Evolutionary conservation across 2,113 vertebrate species (phyloP).

Genomic region (Cyphomyrus plagiostoma): DNA sequence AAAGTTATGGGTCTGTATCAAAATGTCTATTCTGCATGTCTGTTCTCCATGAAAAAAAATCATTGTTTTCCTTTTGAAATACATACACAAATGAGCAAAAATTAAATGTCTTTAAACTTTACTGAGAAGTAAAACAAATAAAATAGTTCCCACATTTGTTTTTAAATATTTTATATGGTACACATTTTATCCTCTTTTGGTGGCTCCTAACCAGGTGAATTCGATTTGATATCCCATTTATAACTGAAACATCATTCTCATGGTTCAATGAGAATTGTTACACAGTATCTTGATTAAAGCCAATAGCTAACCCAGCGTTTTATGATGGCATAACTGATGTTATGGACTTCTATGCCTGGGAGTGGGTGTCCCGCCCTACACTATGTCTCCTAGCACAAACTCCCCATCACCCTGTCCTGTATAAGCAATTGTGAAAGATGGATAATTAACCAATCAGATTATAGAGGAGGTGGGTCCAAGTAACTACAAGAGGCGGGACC

Average conservation of each 20-base stretch:
- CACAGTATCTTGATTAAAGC: not conserved
- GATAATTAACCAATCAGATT: not conserved
- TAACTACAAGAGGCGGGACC: no score
- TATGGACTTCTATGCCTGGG: not conserved
- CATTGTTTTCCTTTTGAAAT: not conserved
- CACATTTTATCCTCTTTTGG: not conserved
- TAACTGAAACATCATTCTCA: not conserved
- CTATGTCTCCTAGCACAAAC: not conserved
- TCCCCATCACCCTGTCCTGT: not conserved
- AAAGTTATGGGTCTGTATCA: not conserved
- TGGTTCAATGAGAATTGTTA: not conserved
- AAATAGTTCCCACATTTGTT: not conserved
- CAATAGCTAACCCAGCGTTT: not conserved
- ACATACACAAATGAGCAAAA: not conserved
- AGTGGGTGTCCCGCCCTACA: not conserved
- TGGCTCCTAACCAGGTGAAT: not conserved
- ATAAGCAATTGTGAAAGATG: not conserved
- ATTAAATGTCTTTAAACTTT: not conserved
- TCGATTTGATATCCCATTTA: not conserved
- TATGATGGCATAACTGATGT: not conserved
- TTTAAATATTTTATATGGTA: not conserved
- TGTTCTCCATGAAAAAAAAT: not conserved
- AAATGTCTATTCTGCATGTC: not conserved
- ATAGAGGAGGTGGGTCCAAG: no score
- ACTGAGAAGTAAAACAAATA: not conserved